Conservation (phyloP, 1,140 invertebrate genomes). For the Drosophila punjabiensis region DNA sequence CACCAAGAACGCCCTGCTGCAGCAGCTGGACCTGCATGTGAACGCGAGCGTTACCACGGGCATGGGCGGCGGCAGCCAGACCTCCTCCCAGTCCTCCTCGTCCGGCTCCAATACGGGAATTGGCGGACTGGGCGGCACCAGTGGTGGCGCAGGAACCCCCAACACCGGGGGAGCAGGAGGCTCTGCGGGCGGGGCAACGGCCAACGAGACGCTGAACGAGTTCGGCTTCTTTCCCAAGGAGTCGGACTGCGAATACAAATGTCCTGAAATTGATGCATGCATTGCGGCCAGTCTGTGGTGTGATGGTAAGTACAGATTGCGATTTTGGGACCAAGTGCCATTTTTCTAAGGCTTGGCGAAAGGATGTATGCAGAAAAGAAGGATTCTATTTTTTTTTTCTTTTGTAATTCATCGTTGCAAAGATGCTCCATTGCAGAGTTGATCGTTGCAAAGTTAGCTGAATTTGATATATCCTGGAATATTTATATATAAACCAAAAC, state of each 20-base stretch:
- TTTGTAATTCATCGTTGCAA: not conserved
- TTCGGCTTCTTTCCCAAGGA: constrained; percentile 85
- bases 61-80: constrained; percentile 58
- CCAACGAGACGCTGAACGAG: constrained; percentile 87
- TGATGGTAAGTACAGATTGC: constrained; percentile 88
- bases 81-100: constrained; percentile 20
- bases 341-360: constrained; percentile 10
- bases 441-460: too few relatives aligned
- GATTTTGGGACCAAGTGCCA: constrained; percentile 6
- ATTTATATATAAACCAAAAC: not conserved
- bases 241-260: constrained; percentile 90
- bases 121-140: constrained; percentile 56
- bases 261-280: constrained; percentile 95
- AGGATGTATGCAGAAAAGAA: not conserved
- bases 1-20: constrained; percentile 88
- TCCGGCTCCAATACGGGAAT: constrained; percentile 17
- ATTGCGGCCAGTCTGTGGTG: constrained; percentile 94
- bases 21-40: constrained; percentile 87
- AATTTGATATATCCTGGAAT: not conserved
- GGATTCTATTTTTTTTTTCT: not conserved
- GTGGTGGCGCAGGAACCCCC: constrained; percentile 28
- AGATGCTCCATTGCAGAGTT: too few relatives aligned
- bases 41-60: constrained; percentile 84
- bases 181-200: constrained; percentile 50
- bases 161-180: constrained; percentile 24